Evolutionary conservation across 2,797 vertebrate species (phyloP).

Genomic region (Sitta carolinensis): DNA sequence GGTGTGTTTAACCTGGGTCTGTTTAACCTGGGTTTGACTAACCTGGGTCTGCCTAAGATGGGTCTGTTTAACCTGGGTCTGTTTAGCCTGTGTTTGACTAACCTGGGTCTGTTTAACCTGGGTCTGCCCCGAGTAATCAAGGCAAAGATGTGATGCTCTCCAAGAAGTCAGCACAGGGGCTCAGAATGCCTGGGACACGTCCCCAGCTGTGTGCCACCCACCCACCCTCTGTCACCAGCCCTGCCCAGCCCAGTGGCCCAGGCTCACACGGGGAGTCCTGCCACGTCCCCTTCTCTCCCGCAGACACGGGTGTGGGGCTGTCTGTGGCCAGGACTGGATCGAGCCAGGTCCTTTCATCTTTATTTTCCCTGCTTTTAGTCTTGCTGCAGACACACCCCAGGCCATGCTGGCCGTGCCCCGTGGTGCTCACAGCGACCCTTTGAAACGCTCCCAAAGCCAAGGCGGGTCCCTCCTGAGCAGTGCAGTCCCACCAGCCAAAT

Average conservation of each 20-base stretch:
- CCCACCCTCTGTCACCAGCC: not conserved
- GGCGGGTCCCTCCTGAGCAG: not conserved
- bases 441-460: not conserved
- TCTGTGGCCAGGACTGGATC: not conserved
- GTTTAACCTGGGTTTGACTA: no score
- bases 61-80: no score
- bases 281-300: not conserved
- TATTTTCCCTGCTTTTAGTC: not conserved
- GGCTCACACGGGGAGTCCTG: fast-evolving
- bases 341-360: not conserved
- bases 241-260: not conserved
- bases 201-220: not conserved
- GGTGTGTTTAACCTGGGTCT: no score
- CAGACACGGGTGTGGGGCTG: not conserved
- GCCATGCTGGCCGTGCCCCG: fast-evolving
- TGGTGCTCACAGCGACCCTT: not conserved
- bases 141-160: not conserved
- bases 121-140: not conserved
- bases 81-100: no score
- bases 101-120: no score
- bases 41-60: no score
- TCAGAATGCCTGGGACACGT: not conserved
- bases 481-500: not conserved
- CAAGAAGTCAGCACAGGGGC: not conserved
- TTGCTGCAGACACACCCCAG: not conserved